Evolutionary conservation across 2,888 invertebrate genomes (phyloP), one percentile per base, ranked within the genome.

Genomic region (Eustalomyia histrio): DNA sequence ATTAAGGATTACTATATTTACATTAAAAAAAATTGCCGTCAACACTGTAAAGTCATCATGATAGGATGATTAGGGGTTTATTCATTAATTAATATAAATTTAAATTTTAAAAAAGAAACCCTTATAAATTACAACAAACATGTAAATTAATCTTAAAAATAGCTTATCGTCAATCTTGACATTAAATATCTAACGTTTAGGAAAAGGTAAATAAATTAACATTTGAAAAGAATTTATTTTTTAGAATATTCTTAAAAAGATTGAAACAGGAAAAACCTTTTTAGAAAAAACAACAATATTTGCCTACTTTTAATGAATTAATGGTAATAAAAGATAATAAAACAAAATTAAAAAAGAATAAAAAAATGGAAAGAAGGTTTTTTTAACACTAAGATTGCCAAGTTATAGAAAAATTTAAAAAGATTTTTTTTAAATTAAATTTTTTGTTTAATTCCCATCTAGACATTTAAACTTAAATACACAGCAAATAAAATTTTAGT

Each of bases 221-320:
- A 50, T 73, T 18, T 43, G 53, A 39, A 35, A 61, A 72, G 33
- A 39, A 69, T 63, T 21, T 63, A 1, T 7, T 61, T 18, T n/a
- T 0, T 14, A 47, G n/a, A n/a, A 47, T 61, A n/a, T 47, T 8
- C 7, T 17, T n/a, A 17, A 35, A 39, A 24, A 39, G 21, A 14
- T 50, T 6, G 0, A 67, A 39, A n/a, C 7, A 47, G 17, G 43
- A 64, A 64, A 52, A 16, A 16, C 18, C 65, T 55, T 35, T 29
- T 29, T 6, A 29, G 29, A 39, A 61, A 16, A 21, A 55, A 24
- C 43, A 53, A 72, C 39, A 63, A 55, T 74, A 60, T 67, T 74
- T 74, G 64, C 64, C 74, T 52, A 65, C 65, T 57, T 58, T 73
- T 74, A 65, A 74, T 58, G 65, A 74, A 74, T 67, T 74, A 74